Evolutionary conservation across 2,888 invertebrate species (phyloP).

Genomic region (Busseola fusca): DNA sequence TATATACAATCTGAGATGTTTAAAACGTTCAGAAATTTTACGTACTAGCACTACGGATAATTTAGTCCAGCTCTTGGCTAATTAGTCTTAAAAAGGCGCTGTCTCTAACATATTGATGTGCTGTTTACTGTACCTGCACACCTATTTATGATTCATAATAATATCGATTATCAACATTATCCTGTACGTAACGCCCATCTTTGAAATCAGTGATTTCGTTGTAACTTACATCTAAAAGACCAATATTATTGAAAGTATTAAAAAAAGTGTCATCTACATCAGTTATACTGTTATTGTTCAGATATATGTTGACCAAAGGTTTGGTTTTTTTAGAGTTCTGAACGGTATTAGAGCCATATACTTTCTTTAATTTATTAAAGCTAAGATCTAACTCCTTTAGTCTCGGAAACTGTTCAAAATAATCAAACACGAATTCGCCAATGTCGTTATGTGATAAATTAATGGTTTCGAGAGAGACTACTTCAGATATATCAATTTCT

Average conservation of each 20-base stretch:
- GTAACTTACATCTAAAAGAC: constrained; percentile 29
- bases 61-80: background rate
- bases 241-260: constrained; percentile 18
- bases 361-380: constrained; percentile 36
- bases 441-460: constrained; percentile 49
- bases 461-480: constrained; percentile 24
- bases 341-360: background rate
- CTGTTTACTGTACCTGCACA: background rate
- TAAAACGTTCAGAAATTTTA: background rate
- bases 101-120: background rate
- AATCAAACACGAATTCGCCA: constrained; percentile 9
- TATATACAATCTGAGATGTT: background rate
- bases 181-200: background rate
- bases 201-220: constrained; percentile 23
- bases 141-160: background rate
- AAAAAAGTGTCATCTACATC: constrained; percentile 15
- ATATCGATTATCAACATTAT: background rate
- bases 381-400: constrained; percentile 33
- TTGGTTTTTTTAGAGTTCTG: background rate
- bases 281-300: constrained; percentile 36
- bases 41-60: background rate
- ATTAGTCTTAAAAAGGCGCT: background rate
- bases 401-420: constrained; percentile 9
- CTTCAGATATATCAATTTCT: constrained; percentile 5
- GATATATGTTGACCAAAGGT: constrained; percentile 1